Evolutionary conservation across 1,140 invertebrate species (phyloP), one percentile per base, ranked within the genome.

Genomic region (Telenomus remus): DNA sequence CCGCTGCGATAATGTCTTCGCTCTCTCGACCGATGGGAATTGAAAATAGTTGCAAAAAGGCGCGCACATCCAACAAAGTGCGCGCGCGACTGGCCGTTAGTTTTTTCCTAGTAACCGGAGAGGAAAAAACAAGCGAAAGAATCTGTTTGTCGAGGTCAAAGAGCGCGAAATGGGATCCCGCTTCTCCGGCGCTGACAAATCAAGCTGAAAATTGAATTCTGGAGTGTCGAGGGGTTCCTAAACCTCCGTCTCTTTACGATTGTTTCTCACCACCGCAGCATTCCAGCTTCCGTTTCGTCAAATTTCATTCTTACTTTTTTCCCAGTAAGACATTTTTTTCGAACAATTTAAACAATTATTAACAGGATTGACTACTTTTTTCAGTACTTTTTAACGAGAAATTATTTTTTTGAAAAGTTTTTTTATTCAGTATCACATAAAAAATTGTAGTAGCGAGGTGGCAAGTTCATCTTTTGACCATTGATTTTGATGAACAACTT

Each of bases 161-260:
- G 73, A 76, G 76, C 66, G 78, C 79, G 81, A 83, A 86, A 84
- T 84, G 79, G 81, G 81, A 70, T 84, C 69, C 76, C 71, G 55
- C 64, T 80, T 84, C 64, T 75, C 76, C 50, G 61, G 51, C 64
- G 49, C 78, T 79, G 82, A 85, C 84, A 86, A 86, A 86, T 86
- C 84, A 86, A 86, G 84, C 85, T 86, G 84, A 85, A 86, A 86
- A 86, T 86, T 85, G 84, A 86, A 86, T 86, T 86, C 83, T 87
- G 64, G 78, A 78, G 82, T 74, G 75, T 76, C 65, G 61, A 74
- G 72, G 19, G 64, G 66, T 76, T 59, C 51, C 53, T 54, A 74
- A 64, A 69, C 61, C 53, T 55, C n/a, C 54, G 60, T 70, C 63
- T 57, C 70, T 80, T 76, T 74, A 71, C 77, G 79, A 82, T 81